Evolutionary conservation across 2,797 vertebrate species (phyloP).

Genomic region (Rhinoraja longicauda): DNA sequence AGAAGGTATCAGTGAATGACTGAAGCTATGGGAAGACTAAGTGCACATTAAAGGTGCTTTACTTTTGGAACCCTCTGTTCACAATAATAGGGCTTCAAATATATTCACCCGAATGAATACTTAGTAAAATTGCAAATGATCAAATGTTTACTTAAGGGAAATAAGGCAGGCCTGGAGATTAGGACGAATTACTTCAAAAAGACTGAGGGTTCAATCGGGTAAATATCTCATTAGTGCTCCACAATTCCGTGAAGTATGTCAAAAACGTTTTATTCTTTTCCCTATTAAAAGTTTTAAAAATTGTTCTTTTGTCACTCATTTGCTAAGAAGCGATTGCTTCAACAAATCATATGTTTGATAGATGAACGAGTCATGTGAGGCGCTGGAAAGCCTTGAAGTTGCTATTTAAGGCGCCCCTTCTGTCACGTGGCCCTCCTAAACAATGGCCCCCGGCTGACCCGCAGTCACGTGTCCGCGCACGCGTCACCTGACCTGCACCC

Average conservation of each 20-base stretch:
- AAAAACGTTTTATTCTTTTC: not conserved
- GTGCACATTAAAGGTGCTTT: too few species aligned
- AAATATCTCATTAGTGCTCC: not conserved
- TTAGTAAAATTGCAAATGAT: not conserved
- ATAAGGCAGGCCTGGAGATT: not conserved
- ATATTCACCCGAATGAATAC: not conserved
- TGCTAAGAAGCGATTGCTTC: too few species aligned
- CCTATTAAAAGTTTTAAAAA: too few species aligned
- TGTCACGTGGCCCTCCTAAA: not conserved
- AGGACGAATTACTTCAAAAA: not conserved
- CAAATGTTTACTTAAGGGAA: not conserved
- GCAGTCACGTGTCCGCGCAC: not conserved
- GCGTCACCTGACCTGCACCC: not conserved
- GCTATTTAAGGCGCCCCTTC: not conserved
- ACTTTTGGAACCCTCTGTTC: not conserved
- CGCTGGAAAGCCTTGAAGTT: not conserved
- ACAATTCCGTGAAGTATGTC: not conserved
- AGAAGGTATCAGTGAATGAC: not conserved
- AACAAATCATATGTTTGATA: not conserved
- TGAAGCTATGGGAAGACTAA: not conserved
- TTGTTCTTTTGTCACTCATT: too few species aligned
- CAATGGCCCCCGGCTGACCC: conserved; percentile 35
- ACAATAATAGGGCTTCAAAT: not conserved
- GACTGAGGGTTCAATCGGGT: too few species aligned
- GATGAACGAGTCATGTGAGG: not conserved